Evolutionary conservation across 2,797 vertebrate species (phyloP), one percentile per base, ranked within the genome.

Genomic region (Antrozous pallidus): DNA sequence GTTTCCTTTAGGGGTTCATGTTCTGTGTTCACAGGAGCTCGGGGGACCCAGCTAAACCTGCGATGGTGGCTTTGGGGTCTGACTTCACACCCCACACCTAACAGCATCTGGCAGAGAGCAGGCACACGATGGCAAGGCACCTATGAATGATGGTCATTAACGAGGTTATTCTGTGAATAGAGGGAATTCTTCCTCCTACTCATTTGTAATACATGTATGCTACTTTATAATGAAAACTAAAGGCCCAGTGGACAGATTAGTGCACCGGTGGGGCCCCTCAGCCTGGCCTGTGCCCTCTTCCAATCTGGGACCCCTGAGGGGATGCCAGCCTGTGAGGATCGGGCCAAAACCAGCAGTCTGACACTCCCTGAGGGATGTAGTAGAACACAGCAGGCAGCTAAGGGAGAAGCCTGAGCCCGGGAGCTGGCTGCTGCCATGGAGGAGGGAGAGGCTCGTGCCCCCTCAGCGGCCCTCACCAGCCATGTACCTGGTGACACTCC

Each of bases 41-140:
- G 2, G 1, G 45, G 69, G 16, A 36, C 42, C 36, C 17, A 14
- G n/a, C 28, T 20, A 47, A 61, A n/a, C 28, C 1, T 20, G 6
- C 0, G 0, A 11, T 8, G 17, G 17, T 36, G 88, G 22, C 26
- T 51, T 58, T 1, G 26, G 10, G 16, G 2, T 1, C 20, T 36
- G 36, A 63, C 65, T 36, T 45, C 83, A 31, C 24, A 31, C 10
- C 56, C 1, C n/a, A 70, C 22, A 12, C 69, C 47, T 0, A 51
- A 51, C 20, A 0, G 14, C 0, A 13, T 49, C n/a, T 49, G 74
- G 33, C 42, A n/a, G n/a, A 73, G n/a, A 45, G 2, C 2, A 51
- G 28, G 7, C 1, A 0, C 8, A 17, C 2, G 18, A 4, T 24
- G 8, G 4, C 0, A 16, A 36, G 38, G 6, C 12, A 14, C 1